Conservation (phyloP, 2,888 invertebrate genomes). For the Agonopterix heracliana region DNA sequence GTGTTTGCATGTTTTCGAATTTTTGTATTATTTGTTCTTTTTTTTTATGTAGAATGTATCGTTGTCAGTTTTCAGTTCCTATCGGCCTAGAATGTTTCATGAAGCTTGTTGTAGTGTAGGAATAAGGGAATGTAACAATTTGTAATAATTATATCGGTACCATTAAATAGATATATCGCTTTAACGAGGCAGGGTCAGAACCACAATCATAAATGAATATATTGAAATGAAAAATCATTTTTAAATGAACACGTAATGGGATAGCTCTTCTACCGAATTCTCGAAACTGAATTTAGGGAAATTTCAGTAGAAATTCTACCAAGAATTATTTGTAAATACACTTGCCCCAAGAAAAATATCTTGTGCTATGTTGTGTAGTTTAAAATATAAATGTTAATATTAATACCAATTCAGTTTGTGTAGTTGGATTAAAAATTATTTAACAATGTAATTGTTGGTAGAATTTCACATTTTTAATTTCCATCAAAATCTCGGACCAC, state of each 20-base stretch:
- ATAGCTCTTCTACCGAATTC: slow-evolving; percentile 53
- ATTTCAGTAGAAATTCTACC: slow-evolving; percentile 15
- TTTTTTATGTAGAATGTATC: slow-evolving; percentile 28
- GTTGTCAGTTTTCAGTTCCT: slow-evolving; percentile 59
- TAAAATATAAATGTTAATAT: too few species aligned
- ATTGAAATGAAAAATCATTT: slow-evolving; percentile 35
- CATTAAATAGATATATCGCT: slow-evolving; percentile 64
- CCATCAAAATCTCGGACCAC: slow-evolving; percentile 55
- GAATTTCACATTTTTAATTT: slow-evolving; percentile 7
- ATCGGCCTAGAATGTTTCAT: slow-evolving; percentile 67
- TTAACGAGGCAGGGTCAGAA: slow-evolving; percentile 74
- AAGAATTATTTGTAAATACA: slow-evolving; percentile 7
- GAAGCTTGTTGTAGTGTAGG: slow-evolving; percentile 56
- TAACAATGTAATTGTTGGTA: background rate
- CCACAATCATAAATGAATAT: slow-evolving; percentile 58
- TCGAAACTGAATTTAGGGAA: slow-evolving; percentile 23
- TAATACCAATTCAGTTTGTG: background rate
- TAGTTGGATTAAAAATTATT: background rate
- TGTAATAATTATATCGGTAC: slow-evolving; percentile 48
- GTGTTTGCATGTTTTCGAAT: slow-evolving; percentile 19
- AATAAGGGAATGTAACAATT: slow-evolving; percentile 42
- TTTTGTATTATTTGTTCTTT: slow-evolving; percentile 20
- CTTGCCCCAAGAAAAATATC: background rate
- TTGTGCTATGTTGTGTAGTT: too few species aligned
- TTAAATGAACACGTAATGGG: slow-evolving; percentile 37